Base-by-base conservation (phyloP, 2,888 invertebrate species). In the Andrena trimmerana region DNA sequence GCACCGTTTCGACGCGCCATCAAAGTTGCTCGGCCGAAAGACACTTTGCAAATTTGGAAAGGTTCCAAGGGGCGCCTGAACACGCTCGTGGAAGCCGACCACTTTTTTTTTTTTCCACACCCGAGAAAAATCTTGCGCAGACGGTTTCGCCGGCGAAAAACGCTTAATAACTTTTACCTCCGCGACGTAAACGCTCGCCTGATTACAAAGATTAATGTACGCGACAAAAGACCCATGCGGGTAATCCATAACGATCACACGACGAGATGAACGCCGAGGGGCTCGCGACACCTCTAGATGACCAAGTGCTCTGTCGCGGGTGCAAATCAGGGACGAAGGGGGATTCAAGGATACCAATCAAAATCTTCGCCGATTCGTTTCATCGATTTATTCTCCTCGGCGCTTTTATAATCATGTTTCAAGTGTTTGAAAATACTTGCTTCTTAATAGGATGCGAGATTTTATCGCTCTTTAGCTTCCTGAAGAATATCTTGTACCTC, bases 11-110 rank as follows among this genome's bases (percentile, higher is more conserved):
- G 59, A 63, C 60, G 81, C 59, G 42, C 36, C 75, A 70, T 69
- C 66, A 0, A 69, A 65, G 50, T 70, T 59, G 10, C 48, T 24
- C 33, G 36, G 42, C 48, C 48, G 81, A 68, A 68, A 42, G 68
- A 65, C 67, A 36, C 54, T 69, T 48, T 20, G 8, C 60, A 63
- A 80, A 13, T 78, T 85, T 85, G 85, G 78, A 81, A 68, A 50
- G 24, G 52, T 57, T 85, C 72, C 85, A 85, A 85, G 50, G 24
- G 20, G 24, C 6, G 1, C 8, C 66, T 33, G 57, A 66, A 72
- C 33, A 72, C 33, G 62, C n/a, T 60, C 60, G 60, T 27, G 27
- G 59, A 27, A 54, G 31, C 31, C 31, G 7, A 31, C 31, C 31
- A 6, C 31, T 31, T 31, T 31, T 31, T 31, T 31, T 31, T 31